Evolutionary conservation across 2,113 vertebrate genomes (phyloP).

Genomic region (Brienomyrus brachyistius): DNA sequence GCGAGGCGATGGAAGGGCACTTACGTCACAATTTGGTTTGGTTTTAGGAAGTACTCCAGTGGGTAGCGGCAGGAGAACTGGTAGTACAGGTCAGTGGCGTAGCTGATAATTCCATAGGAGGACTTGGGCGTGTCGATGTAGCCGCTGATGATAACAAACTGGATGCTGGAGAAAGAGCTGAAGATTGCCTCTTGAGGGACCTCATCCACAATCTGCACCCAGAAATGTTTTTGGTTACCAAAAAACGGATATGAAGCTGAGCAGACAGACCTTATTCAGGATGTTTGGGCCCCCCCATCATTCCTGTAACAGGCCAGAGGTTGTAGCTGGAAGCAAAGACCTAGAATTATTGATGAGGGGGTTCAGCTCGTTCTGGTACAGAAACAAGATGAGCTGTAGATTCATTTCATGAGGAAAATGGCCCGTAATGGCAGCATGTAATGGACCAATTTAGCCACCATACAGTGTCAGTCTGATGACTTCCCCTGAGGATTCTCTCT

Average conservation of each 20-base stretch:
- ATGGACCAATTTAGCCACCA: neutral
- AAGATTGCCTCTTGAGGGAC: conserved; percentile 48
- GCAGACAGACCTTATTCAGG: neutral
- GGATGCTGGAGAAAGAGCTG: conserved; percentile 52
- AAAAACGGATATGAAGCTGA: neutral
- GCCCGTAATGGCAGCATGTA: neutral
- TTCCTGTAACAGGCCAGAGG: neutral
- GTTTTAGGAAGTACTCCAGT: conserved; percentile 65
- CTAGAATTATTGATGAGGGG: neutral
- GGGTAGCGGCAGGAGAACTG: conserved; percentile 69
- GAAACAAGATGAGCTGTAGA: neutral
- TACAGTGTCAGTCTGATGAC: neutral
- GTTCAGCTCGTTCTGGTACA: neutral
- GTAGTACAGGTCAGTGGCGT: conserved; percentile 66
- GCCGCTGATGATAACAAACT: conserved; percentile 61
- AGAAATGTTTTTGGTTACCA: neutral
- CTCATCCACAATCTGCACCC: conserved; percentile 57
- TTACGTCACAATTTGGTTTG: conserved; percentile 61
- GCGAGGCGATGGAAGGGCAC: conserved; percentile 22
- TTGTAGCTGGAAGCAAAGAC: neutral
- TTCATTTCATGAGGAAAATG: neutral
- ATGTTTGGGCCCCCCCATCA: neutral
- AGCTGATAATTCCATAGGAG: conserved; percentile 54
- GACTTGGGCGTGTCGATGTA: conserved; percentile 55
- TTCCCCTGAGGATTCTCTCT: neutral